phyloP scores from a whole-genome alignment of 2,797 vertebrate species.

The Natrix natrix region DNA sequence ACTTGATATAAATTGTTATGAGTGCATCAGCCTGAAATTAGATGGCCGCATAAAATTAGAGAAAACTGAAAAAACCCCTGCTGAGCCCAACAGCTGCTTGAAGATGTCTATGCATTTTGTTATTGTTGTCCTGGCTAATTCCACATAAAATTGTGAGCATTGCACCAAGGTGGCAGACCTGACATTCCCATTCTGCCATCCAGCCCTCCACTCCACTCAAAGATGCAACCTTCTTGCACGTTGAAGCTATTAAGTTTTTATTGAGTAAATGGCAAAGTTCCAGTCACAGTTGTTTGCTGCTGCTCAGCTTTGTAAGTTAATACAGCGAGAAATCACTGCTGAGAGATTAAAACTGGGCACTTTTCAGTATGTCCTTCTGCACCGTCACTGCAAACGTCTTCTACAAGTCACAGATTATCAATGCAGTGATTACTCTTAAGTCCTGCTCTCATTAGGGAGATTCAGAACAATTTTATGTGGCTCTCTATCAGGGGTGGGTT shows the following conservation, averaged over 20 bases:
- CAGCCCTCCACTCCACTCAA: conserved; percentile 45
- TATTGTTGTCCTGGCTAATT: conserved; percentile 55
- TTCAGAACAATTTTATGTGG: background rate
- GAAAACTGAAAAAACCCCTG: conserved; percentile 46
- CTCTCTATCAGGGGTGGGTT: background rate
- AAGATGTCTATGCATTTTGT: conserved; percentile 61
- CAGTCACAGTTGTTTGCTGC: conserved; percentile 43
- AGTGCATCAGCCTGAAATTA: conserved; percentile 45
- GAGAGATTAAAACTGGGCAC: conserved; percentile 40
- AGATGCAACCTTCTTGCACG: conserved; percentile 39
- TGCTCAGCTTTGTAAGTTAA: conserved; percentile 48
- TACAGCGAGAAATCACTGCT: conserved; percentile 30
- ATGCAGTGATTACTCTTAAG: background rate
- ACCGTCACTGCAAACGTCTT: conserved; percentile 25
- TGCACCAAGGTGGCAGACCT: conserved; percentile 51
- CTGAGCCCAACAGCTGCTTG: conserved; percentile 66
- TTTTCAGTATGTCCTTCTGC: fast-evolving
- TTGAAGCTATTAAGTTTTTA: conserved; percentile 51
- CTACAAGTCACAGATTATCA: background rate
- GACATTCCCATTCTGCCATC: conserved; percentile 50
- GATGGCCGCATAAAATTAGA: conserved; percentile 42
- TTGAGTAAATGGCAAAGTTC: conserved; percentile 48
- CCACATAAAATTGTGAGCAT: conserved; percentile 57
- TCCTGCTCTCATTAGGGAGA: background rate
- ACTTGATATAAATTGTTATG: conserved; percentile 23